These are phyloP conservation scores for Cotesia glomerata DNA, from an alignment of 1,140 invertebrate species.

Conservation along the genomic window DNA sequence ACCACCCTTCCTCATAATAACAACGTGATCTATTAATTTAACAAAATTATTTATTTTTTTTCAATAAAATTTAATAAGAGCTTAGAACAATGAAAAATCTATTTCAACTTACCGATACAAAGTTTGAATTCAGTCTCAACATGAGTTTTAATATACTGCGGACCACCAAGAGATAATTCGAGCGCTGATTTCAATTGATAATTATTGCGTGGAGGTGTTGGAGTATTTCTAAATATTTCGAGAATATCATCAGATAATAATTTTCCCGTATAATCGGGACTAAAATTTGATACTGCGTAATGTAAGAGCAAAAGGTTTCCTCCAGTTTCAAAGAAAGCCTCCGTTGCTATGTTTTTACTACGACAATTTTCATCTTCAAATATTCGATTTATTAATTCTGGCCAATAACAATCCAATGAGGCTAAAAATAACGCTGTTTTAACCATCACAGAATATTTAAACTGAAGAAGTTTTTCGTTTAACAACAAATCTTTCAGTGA, in stretches of 20 bases:
- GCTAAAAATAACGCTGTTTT: slow-evolving; percentile 63
- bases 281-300: slow-evolving; percentile 65
- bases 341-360: slow-evolving; percentile 44
- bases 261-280: slow-evolving; percentile 59
- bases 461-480: slow-evolving; percentile 50
- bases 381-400: slow-evolving; percentile 60
- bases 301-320: slow-evolving; percentile 61
- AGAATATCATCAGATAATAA: slow-evolving; percentile 49
- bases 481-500: slow-evolving; percentile 55
- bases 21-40: slow-evolving; percentile 58
- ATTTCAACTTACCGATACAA: slow-evolving; percentile 57
- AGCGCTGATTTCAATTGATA: slow-evolving; percentile 48
- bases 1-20: slow-evolving; percentile 63
- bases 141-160: slow-evolving; percentile 56
- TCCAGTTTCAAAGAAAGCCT: not conserved
- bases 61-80: not conserved
- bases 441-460: slow-evolving; percentile 48
- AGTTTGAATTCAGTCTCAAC: slow-evolving; percentile 57
- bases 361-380: slow-evolving; percentile 46
- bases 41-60: not conserved
- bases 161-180: slow-evolving; percentile 57
- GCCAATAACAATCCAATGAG: slow-evolving; percentile 64
- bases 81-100: not conserved
- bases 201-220: not conserved
- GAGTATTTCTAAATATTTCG: not conserved